Percentiles rank a stretch among this genome's conserved stretches.
Conservation (phyloP, 2,888 invertebrate genomes). For the Erebia epiphron region DNA sequence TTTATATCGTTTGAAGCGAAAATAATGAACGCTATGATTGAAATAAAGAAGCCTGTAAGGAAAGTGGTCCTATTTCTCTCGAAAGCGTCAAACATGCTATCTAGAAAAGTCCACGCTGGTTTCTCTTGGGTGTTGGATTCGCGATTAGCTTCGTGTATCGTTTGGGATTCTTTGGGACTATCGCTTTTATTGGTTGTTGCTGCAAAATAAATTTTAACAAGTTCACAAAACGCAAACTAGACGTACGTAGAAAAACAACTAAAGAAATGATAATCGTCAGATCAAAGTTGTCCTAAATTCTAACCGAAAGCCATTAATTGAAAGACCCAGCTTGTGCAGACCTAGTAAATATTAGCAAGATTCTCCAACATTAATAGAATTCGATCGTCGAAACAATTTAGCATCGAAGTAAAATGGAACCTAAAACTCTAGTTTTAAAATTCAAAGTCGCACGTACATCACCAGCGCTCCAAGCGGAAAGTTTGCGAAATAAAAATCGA, state of each 20-base stretch:
- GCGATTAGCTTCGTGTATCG: slow-evolving; percentile 65
- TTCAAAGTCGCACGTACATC: too few species aligned
- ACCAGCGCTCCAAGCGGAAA: too few species aligned
- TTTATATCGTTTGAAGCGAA: slow-evolving; percentile 48
- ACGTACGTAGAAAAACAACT: not conserved
- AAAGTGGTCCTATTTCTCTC: slow-evolving; percentile 56
- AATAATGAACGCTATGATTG: slow-evolving; percentile 44
- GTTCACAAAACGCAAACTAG: not conserved
- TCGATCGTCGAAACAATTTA: too few species aligned
- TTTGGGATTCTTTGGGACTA: slow-evolving; percentile 54
- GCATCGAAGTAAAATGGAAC: too few species aligned
- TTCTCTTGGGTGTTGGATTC: slow-evolving; percentile 53
- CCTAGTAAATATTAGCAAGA: too few species aligned
- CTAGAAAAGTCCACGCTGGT: slow-evolving; percentile 62
- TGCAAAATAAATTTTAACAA: slow-evolving; percentile 68
- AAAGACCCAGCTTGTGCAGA: too few species aligned
- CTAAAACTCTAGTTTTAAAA: too few species aligned
- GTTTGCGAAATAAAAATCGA: too few species aligned
- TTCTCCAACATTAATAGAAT: too few species aligned
- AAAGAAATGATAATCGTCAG: too few species aligned
- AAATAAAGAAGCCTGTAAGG: slow-evolving; percentile 55
- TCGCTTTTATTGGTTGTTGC: slow-evolving; percentile 62
- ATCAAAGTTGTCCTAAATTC: too few species aligned
- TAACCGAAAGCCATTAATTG: too few species aligned
- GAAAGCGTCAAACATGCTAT: slow-evolving; percentile 59